Percentiles rank a stretch among this genome's conserved stretches.
These are phyloP conservation scores for Megaceryle alcyon DNA, from an alignment of 2,797 vertebrate genomes.

Conservation along the genomic window DNA sequence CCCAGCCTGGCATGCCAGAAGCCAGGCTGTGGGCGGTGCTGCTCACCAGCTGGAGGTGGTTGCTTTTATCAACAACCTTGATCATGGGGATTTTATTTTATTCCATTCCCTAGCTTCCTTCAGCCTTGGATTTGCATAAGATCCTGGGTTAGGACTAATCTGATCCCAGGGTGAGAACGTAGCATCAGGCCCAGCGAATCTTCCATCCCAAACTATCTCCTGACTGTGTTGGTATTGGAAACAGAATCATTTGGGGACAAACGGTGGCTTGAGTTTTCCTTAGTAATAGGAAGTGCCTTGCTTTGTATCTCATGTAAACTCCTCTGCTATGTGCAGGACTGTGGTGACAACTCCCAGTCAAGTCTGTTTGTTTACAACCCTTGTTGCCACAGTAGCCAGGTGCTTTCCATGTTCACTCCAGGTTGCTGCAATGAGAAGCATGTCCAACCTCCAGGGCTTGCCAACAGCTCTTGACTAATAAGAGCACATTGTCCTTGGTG, in stretches of 20 bases:
- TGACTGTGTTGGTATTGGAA: not conserved
- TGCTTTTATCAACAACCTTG: constrained; percentile 49
- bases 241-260: not conserved
- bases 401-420: constrained; percentile 51
- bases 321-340: not conserved
- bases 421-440: not conserved
- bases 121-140: constrained; percentile 51
- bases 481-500: not conserved
- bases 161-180: constrained; percentile 7
- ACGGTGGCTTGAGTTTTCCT: not conserved
- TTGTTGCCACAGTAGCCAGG: constrained; percentile 45
- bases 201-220: not conserved
- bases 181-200: not conserved
- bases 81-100: constrained; percentile 56
- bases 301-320: not conserved
- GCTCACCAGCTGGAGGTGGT: not conserved
- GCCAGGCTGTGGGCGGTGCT: not conserved
- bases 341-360: not conserved
- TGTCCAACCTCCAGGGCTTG: not conserved
- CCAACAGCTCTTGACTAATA: constrained; percentile 4
- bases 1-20: not conserved
- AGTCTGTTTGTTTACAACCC: constrained; percentile 48
- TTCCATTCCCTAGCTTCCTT: constrained; percentile 42
- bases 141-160: constrained; percentile 46
- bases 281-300: constrained; percentile 6